Conservation (phyloP, 2,888 invertebrate genomes). For the Cerceris rybyensis region DNA sequence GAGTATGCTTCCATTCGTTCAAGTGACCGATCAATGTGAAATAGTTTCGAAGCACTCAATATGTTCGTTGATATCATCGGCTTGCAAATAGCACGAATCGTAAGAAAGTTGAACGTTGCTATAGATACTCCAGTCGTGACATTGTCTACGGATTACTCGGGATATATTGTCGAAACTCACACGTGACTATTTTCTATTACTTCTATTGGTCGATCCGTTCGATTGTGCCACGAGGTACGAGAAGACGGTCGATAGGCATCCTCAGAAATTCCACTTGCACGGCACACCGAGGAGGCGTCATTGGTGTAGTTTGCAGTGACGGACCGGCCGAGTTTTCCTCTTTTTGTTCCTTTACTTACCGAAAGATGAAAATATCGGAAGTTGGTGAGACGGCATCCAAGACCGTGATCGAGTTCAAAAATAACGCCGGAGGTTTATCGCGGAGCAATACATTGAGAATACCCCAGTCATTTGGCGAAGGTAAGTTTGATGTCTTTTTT, state of each 20-base stretch:
- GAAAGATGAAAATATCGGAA: background rate
- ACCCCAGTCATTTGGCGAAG: constrained; percentile 43
- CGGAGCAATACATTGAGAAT: constrained; percentile 59
- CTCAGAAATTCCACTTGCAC: constrained; percentile 52
- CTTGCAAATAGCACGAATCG: background rate
- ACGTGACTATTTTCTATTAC: constrained; percentile 67
- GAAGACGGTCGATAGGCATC: constrained; percentile 61
- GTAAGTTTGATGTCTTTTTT: constrained; percentile 47
- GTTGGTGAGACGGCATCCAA: constrained; percentile 33
- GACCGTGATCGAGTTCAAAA: constrained; percentile 8
- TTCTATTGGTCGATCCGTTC: constrained; percentile 64
- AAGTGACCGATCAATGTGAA: too few species aligned
- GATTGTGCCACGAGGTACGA: constrained; percentile 49
- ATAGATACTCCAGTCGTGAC: background rate
- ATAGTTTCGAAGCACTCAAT: background rate
- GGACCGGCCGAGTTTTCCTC: constrained; percentile 39
- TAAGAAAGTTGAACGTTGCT: background rate
- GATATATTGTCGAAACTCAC: constrained; percentile 52
- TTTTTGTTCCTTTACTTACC: constrained; percentile 3
- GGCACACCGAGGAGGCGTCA: constrained; percentile 25
- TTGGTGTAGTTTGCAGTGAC: constrained; percentile 38
- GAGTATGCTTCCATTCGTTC: too few species aligned
- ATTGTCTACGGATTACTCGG: constrained; percentile 45
- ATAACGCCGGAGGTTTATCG: constrained; percentile 42
- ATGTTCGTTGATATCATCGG: background rate